These are phyloP conservation scores for Strongylocentrotus purpuratus DNA, from an alignment of 35 echinoderm and acorn worm genomes.

Conservation along the genomic window DNA sequence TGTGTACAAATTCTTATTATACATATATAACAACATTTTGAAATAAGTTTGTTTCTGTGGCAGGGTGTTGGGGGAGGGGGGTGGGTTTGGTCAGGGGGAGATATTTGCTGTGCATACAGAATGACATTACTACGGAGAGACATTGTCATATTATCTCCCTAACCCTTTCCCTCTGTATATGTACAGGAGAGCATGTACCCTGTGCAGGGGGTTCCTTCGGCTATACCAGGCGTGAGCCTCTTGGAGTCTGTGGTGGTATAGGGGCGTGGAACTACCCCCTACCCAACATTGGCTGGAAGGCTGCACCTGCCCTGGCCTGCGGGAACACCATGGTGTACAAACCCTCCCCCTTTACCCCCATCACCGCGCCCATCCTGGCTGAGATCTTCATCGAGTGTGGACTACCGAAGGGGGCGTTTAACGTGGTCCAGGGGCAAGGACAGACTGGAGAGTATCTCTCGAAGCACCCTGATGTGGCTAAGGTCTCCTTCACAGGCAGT, in stretches of 20 bases:
- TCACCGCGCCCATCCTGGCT: constrained; percentile 77
- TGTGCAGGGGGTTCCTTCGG: constrained; percentile 65
- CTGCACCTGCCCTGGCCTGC: constrained; percentile 65
- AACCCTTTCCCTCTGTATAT: background rate
- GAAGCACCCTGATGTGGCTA: constrained; percentile 82
- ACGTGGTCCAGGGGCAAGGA: constrained; percentile 90
- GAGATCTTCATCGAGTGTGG: constrained; percentile 84
- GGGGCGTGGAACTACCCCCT: constrained; percentile 71
- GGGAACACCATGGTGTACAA: constrained; percentile 75
- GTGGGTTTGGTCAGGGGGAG: no score
- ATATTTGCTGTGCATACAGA: background rate
- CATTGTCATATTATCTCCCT: background rate
- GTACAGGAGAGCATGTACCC: constrained; percentile 84
- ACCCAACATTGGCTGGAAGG: constrained; percentile 50
- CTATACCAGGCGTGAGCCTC: constrained; percentile 61
- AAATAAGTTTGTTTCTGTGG: no score
- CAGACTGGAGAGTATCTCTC: constrained; percentile 84
- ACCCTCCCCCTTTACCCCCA: constrained; percentile 59
- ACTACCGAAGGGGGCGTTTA: constrained; percentile 90
- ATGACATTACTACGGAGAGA: background rate
- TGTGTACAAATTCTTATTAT: no score
- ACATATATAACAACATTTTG: no score
- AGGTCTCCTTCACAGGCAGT: constrained; percentile 95
- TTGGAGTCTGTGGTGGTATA: constrained; percentile 68
- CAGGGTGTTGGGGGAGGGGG: no score